These are phyloP conservation scores for Bursaphelenchus okinawaensis DNA, from an alignment of 2,888 invertebrate species.

Conservation along the genomic window DNA sequence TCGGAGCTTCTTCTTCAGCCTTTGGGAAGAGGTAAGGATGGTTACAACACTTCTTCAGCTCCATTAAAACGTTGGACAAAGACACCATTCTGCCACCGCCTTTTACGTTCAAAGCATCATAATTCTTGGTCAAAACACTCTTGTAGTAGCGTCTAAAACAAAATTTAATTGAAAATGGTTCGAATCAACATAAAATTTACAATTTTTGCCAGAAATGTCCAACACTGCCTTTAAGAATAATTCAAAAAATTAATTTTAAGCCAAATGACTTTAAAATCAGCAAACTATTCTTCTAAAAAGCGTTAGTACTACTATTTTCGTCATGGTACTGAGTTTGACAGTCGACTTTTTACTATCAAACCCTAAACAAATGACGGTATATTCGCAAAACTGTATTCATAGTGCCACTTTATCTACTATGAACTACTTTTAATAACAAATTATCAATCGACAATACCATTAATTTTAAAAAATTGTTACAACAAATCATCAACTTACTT, in stretches of 20 bases:
- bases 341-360: not conserved
- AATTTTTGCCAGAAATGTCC: not conserved
- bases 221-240: not conserved
- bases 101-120: conserved; percentile 90
- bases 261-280: not conserved
- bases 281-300: not conserved
- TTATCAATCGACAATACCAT: too few relatives aligned
- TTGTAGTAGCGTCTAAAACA: conserved; percentile 82
- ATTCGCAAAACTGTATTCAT: too few relatives aligned
- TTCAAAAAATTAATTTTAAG: not conserved
- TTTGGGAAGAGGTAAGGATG: conserved; percentile 97
- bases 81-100: conserved; percentile 81
- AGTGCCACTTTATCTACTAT: too few relatives aligned
- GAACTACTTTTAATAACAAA: too few relatives aligned
- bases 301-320: not conserved
- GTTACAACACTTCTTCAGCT: conserved; percentile 98
- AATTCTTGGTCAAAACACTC: conserved; percentile 93
- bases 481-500: conserved; percentile 63
- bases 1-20: conserved; percentile 65
- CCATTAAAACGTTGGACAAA: conserved; percentile 98
- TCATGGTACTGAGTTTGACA: not conserved
- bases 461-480: not conserved
- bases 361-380: not conserved
- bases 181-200: not conserved
- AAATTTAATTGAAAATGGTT: not conserved